These are phyloP conservation scores for Brachirus orientalis DNA, from an alignment of 2,113 vertebrate genomes.

Conservation along the genomic window DNA sequence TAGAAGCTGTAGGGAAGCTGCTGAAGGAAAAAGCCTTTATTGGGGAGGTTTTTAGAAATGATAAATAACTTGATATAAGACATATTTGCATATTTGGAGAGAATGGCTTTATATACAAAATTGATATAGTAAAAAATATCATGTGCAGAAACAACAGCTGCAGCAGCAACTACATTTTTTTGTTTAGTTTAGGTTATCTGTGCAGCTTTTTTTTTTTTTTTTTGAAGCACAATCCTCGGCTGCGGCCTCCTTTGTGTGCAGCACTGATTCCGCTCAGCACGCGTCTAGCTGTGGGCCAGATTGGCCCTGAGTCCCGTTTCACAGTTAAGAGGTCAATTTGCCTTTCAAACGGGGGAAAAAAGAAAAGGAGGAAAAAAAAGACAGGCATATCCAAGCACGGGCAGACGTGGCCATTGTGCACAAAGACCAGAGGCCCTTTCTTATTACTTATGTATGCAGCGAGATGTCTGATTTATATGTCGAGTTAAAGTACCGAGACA, in stretches of 20 bases:
- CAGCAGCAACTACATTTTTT: slow-evolving; percentile 1
- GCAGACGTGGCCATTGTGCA: slow-evolving; percentile 80
- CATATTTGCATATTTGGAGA: no score
- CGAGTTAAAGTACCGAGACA: slow-evolving; percentile 82
- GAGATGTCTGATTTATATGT: slow-evolving; percentile 87
- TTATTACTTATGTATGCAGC: slow-evolving; percentile 87
- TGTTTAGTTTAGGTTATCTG: slow-evolving; percentile 6
- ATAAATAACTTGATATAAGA: no score
- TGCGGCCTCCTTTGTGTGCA: slow-evolving; percentile 75
- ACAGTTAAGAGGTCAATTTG: slow-evolving; percentile 92
- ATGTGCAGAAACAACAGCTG: not conserved
- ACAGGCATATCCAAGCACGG: slow-evolving; percentile 79
- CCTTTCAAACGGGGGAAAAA: slow-evolving; percentile 86
- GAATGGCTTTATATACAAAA: no score
- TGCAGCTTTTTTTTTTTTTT: slow-evolving; percentile 22
- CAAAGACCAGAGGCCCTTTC: slow-evolving; percentile 84
- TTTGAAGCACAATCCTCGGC: slow-evolving; percentile 30
- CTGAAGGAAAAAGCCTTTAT: not conserved
- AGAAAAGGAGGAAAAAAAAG: slow-evolving; percentile 49
- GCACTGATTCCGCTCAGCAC: slow-evolving; percentile 84
- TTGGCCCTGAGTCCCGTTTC: slow-evolving; percentile 85
- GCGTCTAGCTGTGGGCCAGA: slow-evolving; percentile 89
- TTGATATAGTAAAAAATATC: not conserved
- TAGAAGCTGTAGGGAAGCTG: slow-evolving; percentile 1
- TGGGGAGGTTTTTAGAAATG: no score